phyloP scores from a whole-genome alignment of 2,888 invertebrate species.

The Apamea crenata region DNA sequence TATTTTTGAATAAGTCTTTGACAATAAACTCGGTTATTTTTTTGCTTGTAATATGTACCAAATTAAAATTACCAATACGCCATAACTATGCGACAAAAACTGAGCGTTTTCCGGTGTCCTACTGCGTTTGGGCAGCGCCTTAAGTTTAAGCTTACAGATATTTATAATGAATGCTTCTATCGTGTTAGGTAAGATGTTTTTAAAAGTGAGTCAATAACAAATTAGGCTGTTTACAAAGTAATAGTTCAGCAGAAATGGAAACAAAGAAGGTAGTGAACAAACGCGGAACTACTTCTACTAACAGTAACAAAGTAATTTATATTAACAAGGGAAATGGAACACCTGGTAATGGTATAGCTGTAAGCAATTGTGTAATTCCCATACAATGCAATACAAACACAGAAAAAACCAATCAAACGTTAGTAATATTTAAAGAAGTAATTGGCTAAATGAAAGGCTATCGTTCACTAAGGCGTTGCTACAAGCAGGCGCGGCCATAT shows the following conservation, averaged over 20 bases:
- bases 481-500: conserved; percentile 18
- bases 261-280: conserved; percentile 14
- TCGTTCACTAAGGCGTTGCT: conserved; percentile 44
- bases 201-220: conserved; percentile 6
- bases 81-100: background rate
- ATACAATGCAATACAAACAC: conserved; percentile 24
- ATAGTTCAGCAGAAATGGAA: conserved; percentile 12
- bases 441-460: conserved; percentile 56
- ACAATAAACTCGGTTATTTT: background rate
- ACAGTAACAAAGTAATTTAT: conserved; percentile 44
- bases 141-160: conserved; percentile 34
- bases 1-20: background rate
- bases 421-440: conserved; percentile 50
- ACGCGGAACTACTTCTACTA: conserved; percentile 26
- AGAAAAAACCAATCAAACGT: conserved; percentile 32
- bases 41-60: background rate
- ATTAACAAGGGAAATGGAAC: conserved; percentile 43
- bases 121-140: background rate
- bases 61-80: no score
- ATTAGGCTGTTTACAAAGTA: conserved; percentile 19
- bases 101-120: background rate
- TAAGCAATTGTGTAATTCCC: conserved; percentile 22
- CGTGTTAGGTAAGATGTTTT: conserved; percentile 17
- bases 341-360: conserved; percentile 28
- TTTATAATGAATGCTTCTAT: conserved; percentile 21